Percentiles rank a stretch among this genome's conserved stretches.
These are phyloP conservation scores for Eulithis prunata DNA, from an alignment of 2,888 invertebrate species.

Conservation along the genomic window DNA sequence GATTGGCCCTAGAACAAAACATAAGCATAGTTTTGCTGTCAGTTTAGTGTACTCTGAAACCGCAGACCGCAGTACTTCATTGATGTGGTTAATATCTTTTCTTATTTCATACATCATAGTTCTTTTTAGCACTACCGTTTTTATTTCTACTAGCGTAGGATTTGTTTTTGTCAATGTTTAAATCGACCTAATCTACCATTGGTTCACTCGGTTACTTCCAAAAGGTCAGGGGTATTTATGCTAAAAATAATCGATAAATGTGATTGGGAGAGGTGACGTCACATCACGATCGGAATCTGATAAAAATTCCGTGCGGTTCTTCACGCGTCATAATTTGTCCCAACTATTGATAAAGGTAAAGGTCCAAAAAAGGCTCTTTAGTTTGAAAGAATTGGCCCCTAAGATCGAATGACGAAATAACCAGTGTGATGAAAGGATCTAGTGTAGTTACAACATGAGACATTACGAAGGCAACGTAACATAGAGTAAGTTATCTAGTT, in stretches of 20 bases:
- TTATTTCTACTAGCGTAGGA: not conserved
- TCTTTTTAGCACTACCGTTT: not conserved
- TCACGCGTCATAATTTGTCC: not conserved
- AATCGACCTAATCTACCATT: not conserved
- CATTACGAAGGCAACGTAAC: constrained; percentile 1
- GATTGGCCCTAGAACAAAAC: too few relatives aligned
- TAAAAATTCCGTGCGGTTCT: not conserved
- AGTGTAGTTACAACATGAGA: not conserved
- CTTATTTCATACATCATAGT: too few relatives aligned
- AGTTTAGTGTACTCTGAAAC: too few relatives aligned
- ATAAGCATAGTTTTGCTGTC: too few relatives aligned
- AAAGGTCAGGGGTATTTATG: not conserved
- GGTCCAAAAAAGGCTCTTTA: too few relatives aligned
- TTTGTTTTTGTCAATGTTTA: not conserved
- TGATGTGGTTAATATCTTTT: too few relatives aligned
- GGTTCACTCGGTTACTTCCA: not conserved
- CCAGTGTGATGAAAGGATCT: too few relatives aligned
- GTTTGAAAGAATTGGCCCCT: too few relatives aligned
- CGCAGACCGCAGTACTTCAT: too few relatives aligned
- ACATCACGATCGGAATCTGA: not conserved
- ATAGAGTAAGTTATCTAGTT: constrained; percentile 7
- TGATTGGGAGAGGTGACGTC: not conserved
- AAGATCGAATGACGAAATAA: too few relatives aligned
- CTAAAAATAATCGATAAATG: not conserved
- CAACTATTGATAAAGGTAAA: not conserved